A percentile compares a stretch with the other conserved stretches of the same genome.
These are phyloP conservation scores for Serranus cabrilla DNA, from an alignment of 2,797 vertebrate genomes.

Conservation along the genomic window DNA sequence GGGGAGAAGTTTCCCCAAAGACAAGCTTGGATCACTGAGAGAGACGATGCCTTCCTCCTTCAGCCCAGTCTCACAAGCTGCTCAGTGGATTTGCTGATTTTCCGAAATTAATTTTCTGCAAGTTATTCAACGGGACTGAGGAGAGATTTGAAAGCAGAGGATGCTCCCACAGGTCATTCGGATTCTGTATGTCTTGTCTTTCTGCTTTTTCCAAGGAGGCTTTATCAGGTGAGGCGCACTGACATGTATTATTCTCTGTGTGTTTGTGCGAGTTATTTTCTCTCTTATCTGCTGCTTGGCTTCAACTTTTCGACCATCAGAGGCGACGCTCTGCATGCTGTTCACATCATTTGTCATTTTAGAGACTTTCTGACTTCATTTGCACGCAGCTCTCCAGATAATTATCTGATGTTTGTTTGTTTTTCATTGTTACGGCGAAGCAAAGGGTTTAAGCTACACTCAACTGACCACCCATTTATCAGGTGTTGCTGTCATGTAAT, in stretches of 20 bases:
- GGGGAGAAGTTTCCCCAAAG: conserved; percentile 84
- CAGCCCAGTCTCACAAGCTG: conserved; percentile 70
- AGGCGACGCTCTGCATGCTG: not conserved
- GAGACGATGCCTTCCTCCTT: conserved; percentile 82
- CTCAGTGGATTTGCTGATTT: conserved; percentile 84
- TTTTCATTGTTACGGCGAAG: not conserved
- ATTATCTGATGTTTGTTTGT: not conserved
- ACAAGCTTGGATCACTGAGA: conserved; percentile 75
- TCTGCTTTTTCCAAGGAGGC: conserved; percentile 87
- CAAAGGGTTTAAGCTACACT: not conserved
- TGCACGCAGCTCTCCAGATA: not conserved
- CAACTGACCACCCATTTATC: not conserved
- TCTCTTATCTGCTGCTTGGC: conserved; percentile 5
- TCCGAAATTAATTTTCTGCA: conserved; percentile 57
- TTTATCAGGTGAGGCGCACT: conserved; percentile 85
- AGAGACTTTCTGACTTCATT: conserved; percentile 28
- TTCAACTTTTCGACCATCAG: conserved; percentile 57
- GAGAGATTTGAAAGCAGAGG: conserved; percentile 80
- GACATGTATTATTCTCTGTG: not conserved
- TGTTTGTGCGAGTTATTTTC: conserved; percentile 25
- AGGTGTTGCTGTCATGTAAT: not conserved
- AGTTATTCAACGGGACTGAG: conserved; percentile 76
- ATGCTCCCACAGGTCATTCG: conserved; percentile 87
- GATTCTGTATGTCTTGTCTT: conserved; percentile 86
- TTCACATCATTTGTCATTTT: not conserved